Evolutionary conservation across 2,797 vertebrate genomes (phyloP), one percentile per base, ranked within the genome.

Genomic region (Acanthiza pusilla): DNA sequence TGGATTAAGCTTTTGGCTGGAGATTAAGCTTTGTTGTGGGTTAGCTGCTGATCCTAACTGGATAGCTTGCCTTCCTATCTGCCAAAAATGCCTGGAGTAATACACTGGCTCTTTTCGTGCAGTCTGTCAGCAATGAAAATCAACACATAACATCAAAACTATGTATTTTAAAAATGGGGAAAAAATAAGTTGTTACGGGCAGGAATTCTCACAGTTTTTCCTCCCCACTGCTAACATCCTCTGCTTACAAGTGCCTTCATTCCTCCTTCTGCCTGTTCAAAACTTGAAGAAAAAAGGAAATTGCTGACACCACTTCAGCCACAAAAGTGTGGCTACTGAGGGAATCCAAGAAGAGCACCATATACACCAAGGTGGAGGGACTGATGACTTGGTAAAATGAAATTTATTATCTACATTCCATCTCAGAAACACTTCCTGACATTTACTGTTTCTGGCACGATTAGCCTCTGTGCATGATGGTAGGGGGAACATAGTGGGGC

Each of bases 1-100:
- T 91, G 81, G 79, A 96, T 92, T 91, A 88, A 95, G 70, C 72
- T 95, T 96, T 95, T 93, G 94, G 73, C 81, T 89, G 62, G 73
- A 85, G 70, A 86, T 94, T 66, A 86, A 81, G 79, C 42, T 93
- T 85, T 90, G 62, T 68, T 78, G 76, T 95, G 92, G 85, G 82
- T 88, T 94, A 94, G 70, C 79, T 89, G 93, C 82, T 91, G 85
- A 89, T 96, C 51, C 81, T 96, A 79, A 86, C 50, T 89, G 71
- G 60, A 70, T 67, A 81, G 73, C n/a, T 91, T 80, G 72, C 71
- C 60, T 91, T 75, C 32, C 4, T 71, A 43, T 91, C 75, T 94
- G 91, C 95, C 89, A 93, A 13, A 94, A 88, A 73, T 71, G 91
- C 76, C 89, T 57, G 43, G 58, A 90, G 74, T 91, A 85, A 88